Base-by-base conservation (phyloP, 92 coral and sea anemone genomes). In the Blastomussa wellsi region DNA sequence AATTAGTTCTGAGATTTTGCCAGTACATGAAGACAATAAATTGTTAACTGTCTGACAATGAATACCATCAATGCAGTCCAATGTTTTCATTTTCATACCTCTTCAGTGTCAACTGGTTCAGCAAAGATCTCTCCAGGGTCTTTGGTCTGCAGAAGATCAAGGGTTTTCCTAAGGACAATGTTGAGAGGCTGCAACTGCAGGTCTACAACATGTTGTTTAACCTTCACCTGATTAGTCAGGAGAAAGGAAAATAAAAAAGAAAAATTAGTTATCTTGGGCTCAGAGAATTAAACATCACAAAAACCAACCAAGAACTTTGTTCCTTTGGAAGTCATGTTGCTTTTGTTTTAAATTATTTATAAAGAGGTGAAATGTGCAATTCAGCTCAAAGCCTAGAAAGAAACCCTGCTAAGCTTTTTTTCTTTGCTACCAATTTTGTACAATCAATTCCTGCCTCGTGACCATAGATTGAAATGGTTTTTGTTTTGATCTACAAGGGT, bases 51-150 rank as follows among this genome's bases (percentile, higher is more conserved):
- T 7, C 44, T 41, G 44, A 41, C 44, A 7, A 41, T 41, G 44
- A 41, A 41, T 41, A n/a, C n/a, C n/a, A n/a, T n/a, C n/a, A n/a
- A n/a, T n/a, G n/a, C n/a, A n/a, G n/a, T 14, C 57, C 57, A 51
- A 2, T 51, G 62, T 24, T 55, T 20, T 6, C 5, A 22, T 57
- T 57, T 38, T 6, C 92, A 17, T 74, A 95, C 98, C 89, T 96
- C 99, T 33, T 83, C 89, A 4, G 95, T 92, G 52, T 97, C 98
- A 38, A 97, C 99, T 44, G 99, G 99, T 44, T 97, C 99, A 68
- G 86, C 74, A 86, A 97, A 97, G 72, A 97, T 97, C 77, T 97
- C 98, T 10, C 98, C 99, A 39, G 98, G 98, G 64, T 97, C 99
- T 86, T 95, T 97, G 7, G 93, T 95, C 80, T 91, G 96, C 78